Conservation (phyloP, 2,888 invertebrate genomes). For the Drosophila borealis region DNA sequence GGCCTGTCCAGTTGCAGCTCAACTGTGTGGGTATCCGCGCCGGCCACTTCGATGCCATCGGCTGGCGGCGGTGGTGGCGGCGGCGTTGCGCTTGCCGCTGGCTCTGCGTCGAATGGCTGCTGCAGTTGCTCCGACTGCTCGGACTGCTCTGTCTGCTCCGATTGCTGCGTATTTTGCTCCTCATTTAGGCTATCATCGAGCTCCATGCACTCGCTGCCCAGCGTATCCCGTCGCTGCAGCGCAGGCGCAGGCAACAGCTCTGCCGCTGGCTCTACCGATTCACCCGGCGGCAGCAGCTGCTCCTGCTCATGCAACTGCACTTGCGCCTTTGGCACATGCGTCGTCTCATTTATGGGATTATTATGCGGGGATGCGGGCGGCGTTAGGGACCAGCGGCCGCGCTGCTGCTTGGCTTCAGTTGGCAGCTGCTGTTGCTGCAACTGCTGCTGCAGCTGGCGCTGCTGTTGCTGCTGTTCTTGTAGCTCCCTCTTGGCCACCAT, state of each 20-base stretch:
- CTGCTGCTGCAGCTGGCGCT: background rate
- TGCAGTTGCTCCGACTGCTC: slow-evolving; percentile 3
- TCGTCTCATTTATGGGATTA: slow-evolving; percentile 42
- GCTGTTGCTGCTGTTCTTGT: slow-evolving; percentile 23
- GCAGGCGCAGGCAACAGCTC: background rate
- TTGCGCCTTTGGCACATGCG: slow-evolving; percentile 28
- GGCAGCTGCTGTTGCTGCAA: slow-evolving; percentile 15
- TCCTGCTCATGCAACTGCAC: background rate
- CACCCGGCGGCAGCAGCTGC: background rate
- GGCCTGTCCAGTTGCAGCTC: slow-evolving; percentile 91
- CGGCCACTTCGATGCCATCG: slow-evolving; percentile 86
- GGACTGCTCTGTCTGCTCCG: background rate
- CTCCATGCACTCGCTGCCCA: slow-evolving; percentile 73
- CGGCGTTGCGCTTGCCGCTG: slow-evolving; percentile 1
- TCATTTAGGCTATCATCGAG: slow-evolving; percentile 59
- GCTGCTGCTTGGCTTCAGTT: slow-evolving; percentile 37
- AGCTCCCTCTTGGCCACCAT: slow-evolving; percentile 52
- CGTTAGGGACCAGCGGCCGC: slow-evolving; percentile 80
- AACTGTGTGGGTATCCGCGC: slow-evolving; percentile 88
- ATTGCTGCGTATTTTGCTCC: background rate
- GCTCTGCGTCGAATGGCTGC: background rate
- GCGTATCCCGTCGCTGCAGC: slow-evolving; percentile 60
- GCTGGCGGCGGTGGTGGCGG: slow-evolving; percentile 47
- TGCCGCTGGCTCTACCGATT: background rate
- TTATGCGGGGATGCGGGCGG: slow-evolving; percentile 80